Evolutionary conservation across 2,113 vertebrate species (phyloP).

Genomic region (Leptobrachium leishanense): DNA sequence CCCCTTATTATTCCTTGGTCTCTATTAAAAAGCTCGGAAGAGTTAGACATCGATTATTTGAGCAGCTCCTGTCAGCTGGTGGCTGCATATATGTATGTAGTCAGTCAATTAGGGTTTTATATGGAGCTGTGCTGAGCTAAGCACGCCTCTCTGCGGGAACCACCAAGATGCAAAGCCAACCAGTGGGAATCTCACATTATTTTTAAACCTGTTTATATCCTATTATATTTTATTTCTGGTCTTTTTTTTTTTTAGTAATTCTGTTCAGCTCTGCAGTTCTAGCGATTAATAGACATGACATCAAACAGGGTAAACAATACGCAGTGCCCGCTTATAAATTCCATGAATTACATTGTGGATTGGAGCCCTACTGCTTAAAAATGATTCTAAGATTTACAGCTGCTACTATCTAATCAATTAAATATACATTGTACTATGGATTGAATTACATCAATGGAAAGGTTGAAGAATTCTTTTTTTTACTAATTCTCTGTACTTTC

Average conservation of each 20-base stretch:
- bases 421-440: too few relatives aligned
- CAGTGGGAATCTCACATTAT: conserved; percentile 35
- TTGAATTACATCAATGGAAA: too few relatives aligned
- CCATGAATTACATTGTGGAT: background rate
- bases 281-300: background rate
- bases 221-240: background rate
- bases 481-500: too few relatives aligned
- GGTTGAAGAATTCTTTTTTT: too few relatives aligned
- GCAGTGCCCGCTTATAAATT: background rate
- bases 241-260: background rate
- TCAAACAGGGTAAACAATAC: background rate
- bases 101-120: conserved; percentile 32
- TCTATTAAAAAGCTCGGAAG: background rate
- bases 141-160: conserved; percentile 19
- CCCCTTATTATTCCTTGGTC: background rate
- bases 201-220: conserved; percentile 18
- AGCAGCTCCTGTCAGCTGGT: conserved; percentile 30
- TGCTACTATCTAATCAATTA: too few relatives aligned
- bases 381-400: background rate
- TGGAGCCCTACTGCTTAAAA: conserved; percentile 46
- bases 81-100: conserved; percentile 33
- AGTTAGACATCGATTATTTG: conserved; percentile 17
- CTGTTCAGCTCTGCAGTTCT: background rate
- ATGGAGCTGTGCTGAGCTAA: conserved; percentile 29
- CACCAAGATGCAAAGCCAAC: conserved; percentile 13